These are phyloP conservation scores for Elysia chlorotica DNA, from an alignment of 1,140 invertebrate species.

Conservation along the genomic window DNA sequence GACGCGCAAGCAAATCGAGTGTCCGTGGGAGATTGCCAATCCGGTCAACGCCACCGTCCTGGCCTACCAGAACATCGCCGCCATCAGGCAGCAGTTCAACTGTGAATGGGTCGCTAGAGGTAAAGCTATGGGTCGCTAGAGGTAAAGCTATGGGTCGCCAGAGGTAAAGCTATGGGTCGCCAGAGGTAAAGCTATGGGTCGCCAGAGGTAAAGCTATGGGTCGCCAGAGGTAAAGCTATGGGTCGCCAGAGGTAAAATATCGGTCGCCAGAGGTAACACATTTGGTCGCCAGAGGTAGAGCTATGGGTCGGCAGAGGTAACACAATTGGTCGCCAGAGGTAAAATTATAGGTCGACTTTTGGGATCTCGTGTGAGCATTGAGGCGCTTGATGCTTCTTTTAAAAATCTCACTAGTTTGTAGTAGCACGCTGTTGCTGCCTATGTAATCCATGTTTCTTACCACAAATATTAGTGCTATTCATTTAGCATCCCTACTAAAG, in stretches of 20 bases:
- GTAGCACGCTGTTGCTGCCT: background rate
- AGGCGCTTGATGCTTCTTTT: too few relatives aligned
- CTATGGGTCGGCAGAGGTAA: too few relatives aligned
- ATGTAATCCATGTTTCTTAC: background rate
- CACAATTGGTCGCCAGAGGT: too few relatives aligned
- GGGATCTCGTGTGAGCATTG: too few relatives aligned
- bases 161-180: background rate
- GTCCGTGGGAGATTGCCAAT: constrained; percentile 16
- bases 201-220: background rate
- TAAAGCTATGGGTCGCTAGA: background rate
- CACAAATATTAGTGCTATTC: too few relatives aligned
- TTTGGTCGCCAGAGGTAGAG: too few relatives aligned
- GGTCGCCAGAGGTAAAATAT: background rate
- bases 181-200: background rate
- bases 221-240: background rate
- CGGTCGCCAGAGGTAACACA: too few relatives aligned
- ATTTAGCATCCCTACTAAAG: too few relatives aligned
- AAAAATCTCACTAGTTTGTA: background rate
- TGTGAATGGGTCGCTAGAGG: constrained; percentile 4
- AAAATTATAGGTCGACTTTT: too few relatives aligned
- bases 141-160: background rate
- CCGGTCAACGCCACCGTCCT: constrained; percentile 8
- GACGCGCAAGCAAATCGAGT: background rate
- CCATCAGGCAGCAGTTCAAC: constrained; percentile 8
- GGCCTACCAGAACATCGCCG: constrained; percentile 9